Evolutionary conservation across 2,113 vertebrate species (phyloP).

Genomic region (Phyllopteryx taeniolatus): DNA sequence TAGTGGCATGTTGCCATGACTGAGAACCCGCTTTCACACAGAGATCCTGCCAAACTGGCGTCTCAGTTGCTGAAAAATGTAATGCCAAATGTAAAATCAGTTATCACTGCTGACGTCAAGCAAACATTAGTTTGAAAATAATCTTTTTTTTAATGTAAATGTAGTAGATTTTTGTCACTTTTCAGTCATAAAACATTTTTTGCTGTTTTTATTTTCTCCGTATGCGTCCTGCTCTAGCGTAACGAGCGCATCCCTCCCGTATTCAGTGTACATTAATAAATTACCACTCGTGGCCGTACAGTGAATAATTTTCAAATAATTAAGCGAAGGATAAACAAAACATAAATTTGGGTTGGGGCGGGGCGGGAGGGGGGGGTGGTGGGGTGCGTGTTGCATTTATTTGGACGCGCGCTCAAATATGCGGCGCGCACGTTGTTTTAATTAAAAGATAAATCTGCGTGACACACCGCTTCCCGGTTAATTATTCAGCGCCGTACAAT

Average conservation of each 20-base stretch:
- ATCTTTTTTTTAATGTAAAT: not conserved
- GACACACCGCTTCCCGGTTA: conserved; percentile 99
- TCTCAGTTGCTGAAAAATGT: no score
- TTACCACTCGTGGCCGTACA: conserved; percentile 88
- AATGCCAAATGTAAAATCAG: no score
- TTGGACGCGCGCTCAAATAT: conserved; percentile 99
- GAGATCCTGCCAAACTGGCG: no score
- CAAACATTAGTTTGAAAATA: no score
- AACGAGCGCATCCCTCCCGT: conserved; percentile 52
- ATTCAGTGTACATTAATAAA: conserved; percentile 75
- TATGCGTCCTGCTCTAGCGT: conserved; percentile 62
- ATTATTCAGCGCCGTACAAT: conserved; percentile 99
- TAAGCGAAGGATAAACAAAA: conserved; percentile 99
- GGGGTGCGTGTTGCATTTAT: conserved; percentile 90
- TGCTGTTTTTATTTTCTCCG: not conserved
- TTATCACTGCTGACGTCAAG: no score
- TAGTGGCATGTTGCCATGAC: no score
- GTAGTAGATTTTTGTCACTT: not conserved
- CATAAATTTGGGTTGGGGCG: conserved; percentile 95
- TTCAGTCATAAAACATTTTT: not conserved
- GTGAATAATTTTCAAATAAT: conserved; percentile 99
- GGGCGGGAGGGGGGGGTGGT: not conserved
- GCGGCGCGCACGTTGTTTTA: conserved; percentile 99
- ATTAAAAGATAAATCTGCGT: conserved; percentile 99
- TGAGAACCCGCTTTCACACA: no score